Base-by-base conservation (phyloP, 1,140 invertebrate genomes). In the Campodea augens region DNA sequence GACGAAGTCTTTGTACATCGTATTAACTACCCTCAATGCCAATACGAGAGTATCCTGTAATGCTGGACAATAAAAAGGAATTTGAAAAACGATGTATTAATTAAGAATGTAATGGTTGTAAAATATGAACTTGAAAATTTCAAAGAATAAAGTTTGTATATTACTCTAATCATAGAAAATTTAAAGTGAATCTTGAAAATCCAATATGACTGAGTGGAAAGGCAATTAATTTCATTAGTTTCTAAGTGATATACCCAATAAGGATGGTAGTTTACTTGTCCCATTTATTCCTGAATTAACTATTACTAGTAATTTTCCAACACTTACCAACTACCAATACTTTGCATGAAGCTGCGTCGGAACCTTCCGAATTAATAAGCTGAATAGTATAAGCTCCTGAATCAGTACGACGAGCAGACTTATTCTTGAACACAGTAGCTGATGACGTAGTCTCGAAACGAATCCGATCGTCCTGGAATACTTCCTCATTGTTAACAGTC, bases 321-420 rank as follows among this genome's bases (percentile, higher is more conserved):
- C n/a, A 58, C 67, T 64, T 57, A 73, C 74, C 77, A 45, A 81
- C 74, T 42, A 82, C 76, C 43, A 75, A 67, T 38, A 92, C 87
- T 60, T 79, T 81, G 64, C 92, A 87, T 22, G 80, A 76, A 3
- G 81, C 85, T 15, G 80, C 80, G 59, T 96, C 91, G 1, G 79
- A 81, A 25, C 92, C 91, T 51, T 83, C 80, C 41, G 62, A 75
- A 62, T 97, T 97, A 18, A 78, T 73, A 38, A 98, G 66, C 51
- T 83, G 80, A 41, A 98, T 81, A 1, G 80, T 86, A 59, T 97
- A 98, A 25, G 76, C 81, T 38, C 93, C 93, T 38, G 82, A 80
- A 59, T 98, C 93, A 4, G 72, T 75, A 48, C 89, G 71, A 57
- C 89, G 86, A 1, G 89, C 89, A 43, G 72, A 80, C 55, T 82